Conservation (phyloP, 2,797 vertebrate species). For the Hippoglossus hippoglossus region DNA sequence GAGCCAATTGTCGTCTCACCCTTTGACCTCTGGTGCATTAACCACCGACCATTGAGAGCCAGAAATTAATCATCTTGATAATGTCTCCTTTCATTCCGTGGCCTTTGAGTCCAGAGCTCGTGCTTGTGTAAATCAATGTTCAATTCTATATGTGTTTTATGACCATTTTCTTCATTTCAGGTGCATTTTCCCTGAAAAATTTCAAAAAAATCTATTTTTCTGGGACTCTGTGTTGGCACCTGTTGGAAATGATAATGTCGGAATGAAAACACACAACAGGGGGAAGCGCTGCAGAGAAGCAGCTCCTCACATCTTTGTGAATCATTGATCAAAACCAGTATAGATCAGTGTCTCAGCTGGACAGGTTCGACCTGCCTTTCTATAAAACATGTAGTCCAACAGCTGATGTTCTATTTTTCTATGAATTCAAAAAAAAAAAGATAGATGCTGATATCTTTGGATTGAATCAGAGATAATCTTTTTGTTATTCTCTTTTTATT, state of each 20-base stretch:
- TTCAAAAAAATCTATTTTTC: neutral
- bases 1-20: slow-evolving; percentile 62
- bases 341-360: neutral
- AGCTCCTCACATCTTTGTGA: neutral
- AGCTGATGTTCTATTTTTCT: neutral
- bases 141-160: slow-evolving; percentile 3
- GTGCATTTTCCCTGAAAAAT: neutral
- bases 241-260: slow-evolving; percentile 24
- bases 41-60: slow-evolving; percentile 38
- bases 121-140: slow-evolving; percentile 54
- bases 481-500: too few relatives aligned
- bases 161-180: neutral
- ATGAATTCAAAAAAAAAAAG: neutral
- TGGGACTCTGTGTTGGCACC: neutral
- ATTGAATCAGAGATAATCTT: too few relatives aligned
- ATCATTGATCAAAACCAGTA: slow-evolving; percentile 25
- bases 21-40: slow-evolving; percentile 71
- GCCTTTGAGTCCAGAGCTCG: slow-evolving; percentile 25
- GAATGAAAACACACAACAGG: neutral
- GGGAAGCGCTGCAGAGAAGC: neutral
- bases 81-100: slow-evolving; percentile 38
- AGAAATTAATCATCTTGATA: slow-evolving; percentile 54
- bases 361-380: neutral
- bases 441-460: neutral
- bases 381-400: neutral